Evolutionary conservation across 2,797 vertebrate species (phyloP).

Genomic region (Iguana delicatissima): DNA sequence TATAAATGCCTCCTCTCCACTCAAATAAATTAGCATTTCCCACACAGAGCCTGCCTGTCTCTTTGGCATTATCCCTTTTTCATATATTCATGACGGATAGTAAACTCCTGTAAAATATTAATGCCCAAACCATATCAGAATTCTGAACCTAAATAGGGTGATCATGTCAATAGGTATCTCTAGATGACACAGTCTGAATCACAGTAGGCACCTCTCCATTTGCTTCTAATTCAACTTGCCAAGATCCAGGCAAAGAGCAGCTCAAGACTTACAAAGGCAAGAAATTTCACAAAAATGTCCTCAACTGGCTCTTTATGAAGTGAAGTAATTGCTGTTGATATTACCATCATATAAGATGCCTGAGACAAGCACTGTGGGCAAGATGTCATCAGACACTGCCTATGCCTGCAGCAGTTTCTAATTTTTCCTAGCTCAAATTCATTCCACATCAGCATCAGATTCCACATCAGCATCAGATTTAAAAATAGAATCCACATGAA

Average conservation of each 20-base stretch:
- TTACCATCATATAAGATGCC: background rate
- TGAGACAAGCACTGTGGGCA: background rate
- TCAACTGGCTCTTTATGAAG: background rate
- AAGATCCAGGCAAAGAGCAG: background rate
- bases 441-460: background rate
- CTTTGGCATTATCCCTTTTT: constrained; percentile 34
- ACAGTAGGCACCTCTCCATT: constrained; percentile 15
- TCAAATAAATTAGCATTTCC: background rate
- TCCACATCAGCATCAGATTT: background rate
- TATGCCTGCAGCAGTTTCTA: background rate
- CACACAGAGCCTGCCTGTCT: background rate
- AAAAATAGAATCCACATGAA: background rate
- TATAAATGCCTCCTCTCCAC: background rate
- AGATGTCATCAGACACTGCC: background rate
- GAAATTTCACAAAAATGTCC: background rate
- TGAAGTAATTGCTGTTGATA: background rate
- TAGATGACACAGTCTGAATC: constrained; percentile 17
- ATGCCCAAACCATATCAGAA: constrained; percentile 23
- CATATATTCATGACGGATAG: constrained; percentile 21
- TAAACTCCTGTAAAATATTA: constrained; percentile 53
- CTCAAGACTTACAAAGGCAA: background rate
- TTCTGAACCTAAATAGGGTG: constrained; percentile 1
- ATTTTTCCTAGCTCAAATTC: background rate
- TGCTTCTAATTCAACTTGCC: background rate
- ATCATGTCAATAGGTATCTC: constrained; percentile 1